Percentiles rank a stretch among this genome's conserved stretches.
phyloP scores from a whole-genome alignment of 2,113 vertebrate species.

The Heliornis fulica region DNA sequence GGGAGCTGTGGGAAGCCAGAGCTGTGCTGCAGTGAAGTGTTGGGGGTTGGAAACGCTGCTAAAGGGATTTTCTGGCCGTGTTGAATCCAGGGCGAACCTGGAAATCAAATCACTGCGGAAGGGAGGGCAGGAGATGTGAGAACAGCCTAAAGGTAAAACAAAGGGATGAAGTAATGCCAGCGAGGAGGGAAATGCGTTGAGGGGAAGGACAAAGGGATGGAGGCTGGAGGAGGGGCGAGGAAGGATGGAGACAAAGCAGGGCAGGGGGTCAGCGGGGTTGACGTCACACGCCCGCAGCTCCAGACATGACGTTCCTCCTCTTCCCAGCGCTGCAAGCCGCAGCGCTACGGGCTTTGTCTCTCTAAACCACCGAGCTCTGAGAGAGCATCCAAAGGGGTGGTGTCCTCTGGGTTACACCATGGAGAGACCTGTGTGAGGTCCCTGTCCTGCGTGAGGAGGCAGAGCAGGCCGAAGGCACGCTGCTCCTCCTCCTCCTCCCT shows the following conservation, averaged over 20 bases:
- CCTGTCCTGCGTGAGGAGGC: neutral
- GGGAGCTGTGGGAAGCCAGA: neutral
- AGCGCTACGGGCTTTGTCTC: neutral
- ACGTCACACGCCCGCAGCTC: neutral
- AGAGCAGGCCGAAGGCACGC: neutral
- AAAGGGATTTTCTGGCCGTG: accelerated
- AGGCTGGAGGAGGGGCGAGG: neutral
- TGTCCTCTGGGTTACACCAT: neutral
- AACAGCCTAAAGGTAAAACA: neutral
- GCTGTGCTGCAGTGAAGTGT: neutral
- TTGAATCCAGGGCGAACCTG: neutral
- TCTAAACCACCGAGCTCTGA: accelerated
- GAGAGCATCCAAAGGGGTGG: accelerated
- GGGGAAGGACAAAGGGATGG: neutral
- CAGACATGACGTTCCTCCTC: neutral
- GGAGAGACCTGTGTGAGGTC: neutral
- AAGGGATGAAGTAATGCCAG: neutral
- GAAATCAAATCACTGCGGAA: neutral
- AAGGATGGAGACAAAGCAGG: neutral
- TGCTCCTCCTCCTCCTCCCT: neutral
- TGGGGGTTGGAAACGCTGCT: neutral
- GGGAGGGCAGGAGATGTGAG: neutral
- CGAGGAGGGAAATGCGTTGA: accelerated
- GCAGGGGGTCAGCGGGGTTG: neutral
- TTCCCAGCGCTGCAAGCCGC: accelerated